A percentile compares a stretch with the other conserved stretches of the same genome.
phyloP scores from a whole-genome alignment of 2,888 invertebrate species.

The Hypsopygia costalis region DNA sequence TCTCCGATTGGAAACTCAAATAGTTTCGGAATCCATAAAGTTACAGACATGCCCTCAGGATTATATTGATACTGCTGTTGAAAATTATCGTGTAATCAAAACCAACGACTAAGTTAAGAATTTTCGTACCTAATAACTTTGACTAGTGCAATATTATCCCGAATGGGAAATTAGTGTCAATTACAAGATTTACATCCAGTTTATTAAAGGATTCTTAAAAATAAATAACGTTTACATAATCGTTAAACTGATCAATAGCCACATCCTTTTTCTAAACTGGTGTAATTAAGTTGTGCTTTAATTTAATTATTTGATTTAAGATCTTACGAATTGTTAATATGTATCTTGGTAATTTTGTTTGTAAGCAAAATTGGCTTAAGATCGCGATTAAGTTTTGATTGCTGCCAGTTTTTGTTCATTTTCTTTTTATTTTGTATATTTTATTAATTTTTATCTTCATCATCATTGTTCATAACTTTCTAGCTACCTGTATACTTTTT shows the following conservation, averaged over 20 bases:
- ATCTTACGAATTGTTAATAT: constrained; percentile 22
- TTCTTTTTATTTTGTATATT: constrained; percentile 14
- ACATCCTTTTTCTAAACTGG: constrained; percentile 12
- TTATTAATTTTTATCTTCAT: constrained; percentile 2
- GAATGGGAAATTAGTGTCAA: constrained; percentile 30
- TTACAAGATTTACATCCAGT: constrained; percentile 16
- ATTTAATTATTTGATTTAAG: constrained; percentile 17
- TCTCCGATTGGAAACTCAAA: constrained; percentile 60
- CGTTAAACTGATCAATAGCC: background rate
- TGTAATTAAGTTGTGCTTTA: constrained; percentile 10
- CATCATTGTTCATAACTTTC: too few relatives aligned
- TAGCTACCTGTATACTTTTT: too few relatives aligned
- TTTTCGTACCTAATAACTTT: constrained; percentile 57
- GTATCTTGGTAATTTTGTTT: constrained; percentile 76
- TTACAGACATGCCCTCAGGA: constrained; percentile 87
- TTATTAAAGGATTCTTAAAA: constrained; percentile 15
- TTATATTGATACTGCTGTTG: constrained; percentile 74
- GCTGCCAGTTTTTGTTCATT: constrained; percentile 22
- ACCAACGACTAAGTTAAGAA: constrained; percentile 77
- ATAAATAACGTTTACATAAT: too few relatives aligned
- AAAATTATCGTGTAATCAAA: constrained; percentile 41
- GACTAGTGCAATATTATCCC: constrained; percentile 73
- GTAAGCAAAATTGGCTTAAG: constrained; percentile 74
- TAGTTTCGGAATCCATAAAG: constrained; percentile 78
- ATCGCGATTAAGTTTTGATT: constrained; percentile 38